Evolutionary conservation across 2,797 vertebrate species (phyloP), one percentile per base, ranked within the genome.

Genomic region (Catamblyrhynchus diadema): DNA sequence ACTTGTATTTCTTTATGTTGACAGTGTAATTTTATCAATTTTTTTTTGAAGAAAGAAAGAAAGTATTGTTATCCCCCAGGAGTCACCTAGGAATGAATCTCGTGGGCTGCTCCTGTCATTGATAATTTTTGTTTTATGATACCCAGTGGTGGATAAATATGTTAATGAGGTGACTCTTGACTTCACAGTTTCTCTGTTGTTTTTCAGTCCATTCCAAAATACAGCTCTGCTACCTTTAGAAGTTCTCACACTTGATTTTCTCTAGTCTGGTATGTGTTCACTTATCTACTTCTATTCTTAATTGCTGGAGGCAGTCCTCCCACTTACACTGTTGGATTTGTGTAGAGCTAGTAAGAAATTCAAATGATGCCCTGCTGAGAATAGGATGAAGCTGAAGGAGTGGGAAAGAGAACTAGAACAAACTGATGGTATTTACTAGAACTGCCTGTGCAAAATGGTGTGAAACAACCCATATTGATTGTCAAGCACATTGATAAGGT

Each of bases 221-320:
- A 33, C 20, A 59, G 9, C 39, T 89, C 25, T 87, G 50, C 70
- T 86, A 18, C 61, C 66, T 83, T 90, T 59, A 62, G 50, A 45
- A 62, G 8, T 74, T 83, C 59, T 91, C n/a, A 21, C 8, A 3
- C 44, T 53, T 82, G 50, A 25, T 86, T 93, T 95, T 86, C 32
- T 90, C 4, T 61, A 62, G 47, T 62, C 47, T 92, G 62, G n/a
- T 92, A 27, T 85, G 56, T 62, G 37, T 81, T 94, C 61, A 39
- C 39, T 91, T 89, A 41, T 3, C 70, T 75, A 13, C 39, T 66
- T 84, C 75, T 88, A 70, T 72, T 86, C 77, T 71, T 90, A 48
- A 64, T 84, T 95, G 74, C 65, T 90, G 37, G 65, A 90, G 81
- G 59, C 79, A 72, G 56, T 86, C 73, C 47, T 95, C 91, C 79